Base-by-base conservation (phyloP, 1,140 invertebrate genomes). In the Pararge aegeria region DNA sequence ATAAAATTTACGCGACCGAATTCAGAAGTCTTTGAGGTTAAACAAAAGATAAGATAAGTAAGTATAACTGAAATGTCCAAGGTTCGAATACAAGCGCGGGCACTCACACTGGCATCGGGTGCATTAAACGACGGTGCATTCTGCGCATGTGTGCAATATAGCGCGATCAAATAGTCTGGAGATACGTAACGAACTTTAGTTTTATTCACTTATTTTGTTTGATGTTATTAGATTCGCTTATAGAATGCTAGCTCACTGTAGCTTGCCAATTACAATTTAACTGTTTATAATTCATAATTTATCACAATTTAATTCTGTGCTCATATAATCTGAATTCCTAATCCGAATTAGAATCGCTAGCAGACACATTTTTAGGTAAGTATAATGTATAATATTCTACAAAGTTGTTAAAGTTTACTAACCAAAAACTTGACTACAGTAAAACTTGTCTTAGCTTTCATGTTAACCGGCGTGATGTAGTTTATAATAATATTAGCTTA, bases 21-120 rank as follows among this genome's bases (percentile, higher is more conserved):
- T 73, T 73, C 63, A 66, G 62, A 64, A 78, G 73, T 74, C 58
- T 64, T 73, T 73, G 67, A 60, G 65, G 74, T 79, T 77, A 71
- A 76, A 75, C 57, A 73, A 75, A 68, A 73, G 71, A 68, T 68
- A 69, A 73, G 77, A 81, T 83, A 84, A 84, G 73, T 74, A 62
- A 74, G 73, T 72, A 72, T 64, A 82, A 81, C 75, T 82, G 64
- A 87, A 89, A 81, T 81, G 75, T 61, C 73, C 82, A 76, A 83
- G 83, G 81, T 87, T 80, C 74, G 71, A 63, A 57, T 86, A 80
- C 75, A 70, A 81, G 73, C 81, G 70, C 74, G 73, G 68, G 66
- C 74, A 80, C 75, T 61, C 80, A 80, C 83, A 87, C 83, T 64
- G 50, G 10, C 34, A 40, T 57, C 38, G 18, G 20, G 53, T 74